These are phyloP conservation scores for Lasius platythorax DNA, from an alignment of 2,888 invertebrate genomes.

Conservation along the genomic window DNA sequence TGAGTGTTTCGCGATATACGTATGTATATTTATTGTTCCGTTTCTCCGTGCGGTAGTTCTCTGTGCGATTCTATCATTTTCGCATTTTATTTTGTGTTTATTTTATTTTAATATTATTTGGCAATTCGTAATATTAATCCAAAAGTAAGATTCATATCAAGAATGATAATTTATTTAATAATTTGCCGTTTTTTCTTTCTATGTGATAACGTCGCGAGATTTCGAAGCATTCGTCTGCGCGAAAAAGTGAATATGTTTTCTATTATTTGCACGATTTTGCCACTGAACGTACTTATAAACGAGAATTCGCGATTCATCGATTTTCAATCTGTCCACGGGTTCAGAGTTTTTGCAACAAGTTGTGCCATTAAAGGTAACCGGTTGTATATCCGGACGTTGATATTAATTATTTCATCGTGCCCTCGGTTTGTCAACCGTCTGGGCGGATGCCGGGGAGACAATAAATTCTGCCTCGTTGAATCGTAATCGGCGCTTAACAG, in stretches of 20 bases:
- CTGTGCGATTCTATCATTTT: not conserved
- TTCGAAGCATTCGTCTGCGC: not conserved
- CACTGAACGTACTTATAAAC: not conserved
- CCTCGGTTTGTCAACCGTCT: constrained; percentile 25
- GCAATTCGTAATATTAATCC: not conserved
- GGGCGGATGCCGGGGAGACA: constrained; percentile 19
- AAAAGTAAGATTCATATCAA: not conserved
- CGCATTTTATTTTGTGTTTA: not conserved
- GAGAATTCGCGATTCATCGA: constrained; percentile 32
- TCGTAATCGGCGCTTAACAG: constrained; percentile 52
- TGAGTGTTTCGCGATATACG: not conserved
- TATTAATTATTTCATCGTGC: constrained; percentile 50
- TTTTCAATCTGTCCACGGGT: constrained; percentile 16
- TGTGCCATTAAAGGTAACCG: constrained; percentile 22
- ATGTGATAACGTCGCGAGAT: not conserved
- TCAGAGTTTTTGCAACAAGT: constrained; percentile 49
- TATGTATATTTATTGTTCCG: not conserved
- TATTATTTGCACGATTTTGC: not conserved
- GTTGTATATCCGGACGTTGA: constrained; percentile 1
- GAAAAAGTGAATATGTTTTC: not conserved
- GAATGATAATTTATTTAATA: not conserved
- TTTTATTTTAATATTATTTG: not conserved
- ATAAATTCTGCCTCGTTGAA: constrained; percentile 53
- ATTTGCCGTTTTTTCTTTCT: not conserved
- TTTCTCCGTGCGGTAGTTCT: not conserved